These are phyloP conservation scores for Harlomillsia oculata DNA, from an alignment of 1,140 invertebrate species.

Conservation along the genomic window DNA sequence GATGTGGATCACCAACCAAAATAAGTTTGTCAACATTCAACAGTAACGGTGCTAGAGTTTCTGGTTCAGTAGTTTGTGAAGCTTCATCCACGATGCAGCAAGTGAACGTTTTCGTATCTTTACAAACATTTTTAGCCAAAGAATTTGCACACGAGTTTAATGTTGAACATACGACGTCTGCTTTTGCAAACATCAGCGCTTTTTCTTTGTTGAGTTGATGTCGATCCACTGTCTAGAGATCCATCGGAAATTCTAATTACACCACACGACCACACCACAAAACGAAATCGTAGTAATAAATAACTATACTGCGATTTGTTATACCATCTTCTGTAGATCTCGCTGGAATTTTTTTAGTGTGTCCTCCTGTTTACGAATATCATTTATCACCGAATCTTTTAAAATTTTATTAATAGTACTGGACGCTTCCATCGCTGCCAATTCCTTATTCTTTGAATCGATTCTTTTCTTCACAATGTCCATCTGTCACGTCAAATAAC, in stretches of 20 bases:
- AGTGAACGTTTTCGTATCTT: slow-evolving; percentile 46
- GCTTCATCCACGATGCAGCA: slow-evolving; percentile 87
- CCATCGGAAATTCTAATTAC: neutral
- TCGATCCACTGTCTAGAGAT: neutral
- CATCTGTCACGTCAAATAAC: neutral
- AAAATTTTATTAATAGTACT: no score
- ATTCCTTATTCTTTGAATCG: no score
- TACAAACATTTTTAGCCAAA: neutral
- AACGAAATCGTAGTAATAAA: neutral
- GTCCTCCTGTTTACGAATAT: no score
- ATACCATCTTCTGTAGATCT: neutral
- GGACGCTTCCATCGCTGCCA: no score
- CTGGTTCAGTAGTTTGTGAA: slow-evolving; percentile 72
- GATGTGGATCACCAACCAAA: slow-evolving; percentile 78
- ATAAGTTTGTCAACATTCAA: slow-evolving; percentile 62
- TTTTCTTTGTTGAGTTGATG: neutral
- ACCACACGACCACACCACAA: neutral
- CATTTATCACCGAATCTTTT: no score
- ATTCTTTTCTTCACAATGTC: no score
- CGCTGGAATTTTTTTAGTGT: neutral
- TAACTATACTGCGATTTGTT: neutral
- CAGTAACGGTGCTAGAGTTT: slow-evolving; percentile 66
- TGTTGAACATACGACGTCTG: slow-evolving; percentile 18
- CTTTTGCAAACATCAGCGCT: neutral
- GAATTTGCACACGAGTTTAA: slow-evolving; percentile 13